A percentile compares a stretch with the other conserved stretches of the same genome.
phyloP scores from a whole-genome alignment of 1,140 invertebrate genomes.

The Idris sp. region DNA sequence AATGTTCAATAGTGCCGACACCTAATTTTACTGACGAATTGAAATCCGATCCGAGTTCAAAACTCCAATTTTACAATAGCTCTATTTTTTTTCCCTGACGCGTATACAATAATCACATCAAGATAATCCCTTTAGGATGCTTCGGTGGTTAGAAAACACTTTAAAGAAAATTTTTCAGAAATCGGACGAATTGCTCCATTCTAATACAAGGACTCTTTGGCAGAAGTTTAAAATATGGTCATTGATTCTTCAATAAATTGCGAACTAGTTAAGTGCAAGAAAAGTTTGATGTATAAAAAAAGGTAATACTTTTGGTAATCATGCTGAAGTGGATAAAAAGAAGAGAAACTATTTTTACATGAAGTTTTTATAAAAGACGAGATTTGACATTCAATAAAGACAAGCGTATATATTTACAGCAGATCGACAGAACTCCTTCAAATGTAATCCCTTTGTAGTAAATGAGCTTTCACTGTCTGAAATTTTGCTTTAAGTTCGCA shows the following conservation, averaged over 20 bases:
- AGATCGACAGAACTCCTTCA: conserved; percentile 47
- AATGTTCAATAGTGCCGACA: conserved; percentile 65
- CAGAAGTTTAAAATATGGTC: too few species aligned
- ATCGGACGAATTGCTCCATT: too few species aligned
- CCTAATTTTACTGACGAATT: conserved; percentile 70
- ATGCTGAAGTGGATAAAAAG: background rate
- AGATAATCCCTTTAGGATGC: conserved; percentile 75
- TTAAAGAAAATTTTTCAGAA: conserved; percentile 62
- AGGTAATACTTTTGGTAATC: too few species aligned
- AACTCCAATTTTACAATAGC: conserved; percentile 68
- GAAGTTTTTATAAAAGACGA: conserved; percentile 52
- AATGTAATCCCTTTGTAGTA: conserved; percentile 73
- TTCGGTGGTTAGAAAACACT: conserved; percentile 68
- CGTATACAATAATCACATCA: conserved; percentile 75
- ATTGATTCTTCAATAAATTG: too few species aligned
- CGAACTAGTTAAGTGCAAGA: too few species aligned
- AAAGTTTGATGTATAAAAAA: too few species aligned
- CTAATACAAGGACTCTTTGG: too few species aligned
- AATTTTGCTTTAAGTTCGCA: conserved; percentile 68
- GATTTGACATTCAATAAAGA: conserved; percentile 62
- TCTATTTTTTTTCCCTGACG: conserved; percentile 74
- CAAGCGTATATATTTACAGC: conserved; percentile 41
- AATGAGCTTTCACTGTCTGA: conserved; percentile 68
- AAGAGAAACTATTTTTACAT: background rate
- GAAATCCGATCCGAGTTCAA: conserved; percentile 61